Evolutionary conservation across 2,113 vertebrate species (phyloP), one percentile per base, ranked within the genome.

Genomic region (Oncorhynchus kisutch): DNA sequence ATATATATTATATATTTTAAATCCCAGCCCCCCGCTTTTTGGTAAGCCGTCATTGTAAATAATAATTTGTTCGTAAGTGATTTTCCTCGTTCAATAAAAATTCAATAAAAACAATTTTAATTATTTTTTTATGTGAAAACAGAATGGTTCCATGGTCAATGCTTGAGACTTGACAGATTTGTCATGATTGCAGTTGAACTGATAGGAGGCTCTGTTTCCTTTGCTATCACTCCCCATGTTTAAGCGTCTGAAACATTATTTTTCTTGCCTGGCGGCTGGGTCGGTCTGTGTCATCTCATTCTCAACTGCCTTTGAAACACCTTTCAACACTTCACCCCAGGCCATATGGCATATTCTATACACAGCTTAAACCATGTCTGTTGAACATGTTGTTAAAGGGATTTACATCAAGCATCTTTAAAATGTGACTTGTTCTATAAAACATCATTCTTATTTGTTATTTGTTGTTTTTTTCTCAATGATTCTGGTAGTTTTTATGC

Each of bases 371-470:
- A 14, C 14, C 14, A 7, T 34, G 27, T 45, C 29, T 14, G 12
- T 68, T 39, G 8, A 39, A 68, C 67, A 68, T 68, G 67, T 68
- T 18, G 34, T n/a, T 45, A n/a, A 68, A 68, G 14, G 12, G 67
- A 31, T 39, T 39, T 68, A 68, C 29, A 27, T 27, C 27, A 20
- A 34, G 29, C 67, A 68, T 39, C 67, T 67, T 16, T 27, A 18
- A 67, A 67, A 45, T 16, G 66, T 9, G 16, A 68, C 66, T 45
- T 45, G 39, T 45, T 45, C 8, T 45, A 45, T 11, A 45, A 45
- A 45, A 45, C 39, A 9, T 11, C 2, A 11, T 11, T 12, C 39
- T 12, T 45, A 45, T 45, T 45, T 45, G 39, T 45, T 45, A 12
- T 45, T 11, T 45, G 11, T 12, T 45, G 9, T 45, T 45, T 11